Evolutionary conservation across 2,888 invertebrate species (phyloP), one percentile per base, ranked within the genome.

Genomic region (Lepidocyrtoides sp.): DNA sequence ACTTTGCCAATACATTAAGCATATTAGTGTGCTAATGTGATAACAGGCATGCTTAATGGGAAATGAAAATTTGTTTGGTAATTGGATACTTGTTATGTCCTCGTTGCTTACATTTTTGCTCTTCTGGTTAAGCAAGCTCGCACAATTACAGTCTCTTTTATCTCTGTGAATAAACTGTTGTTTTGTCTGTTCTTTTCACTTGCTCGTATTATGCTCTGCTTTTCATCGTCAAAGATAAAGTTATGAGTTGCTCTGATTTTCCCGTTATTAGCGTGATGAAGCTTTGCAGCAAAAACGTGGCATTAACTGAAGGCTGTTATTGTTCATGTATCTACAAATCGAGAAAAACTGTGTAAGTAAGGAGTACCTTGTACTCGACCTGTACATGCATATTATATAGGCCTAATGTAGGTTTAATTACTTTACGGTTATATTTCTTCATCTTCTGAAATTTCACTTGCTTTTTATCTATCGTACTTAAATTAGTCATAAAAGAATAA

Each of bases 71-170:
- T 72, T 82, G 81, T 69, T 81, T 82, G 51, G 88, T 88, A 88
- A 88, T 88, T 88, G 81, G 88, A 88, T 88, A 32, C 87, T 88
- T 79, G 69, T 88, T 88, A 81, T 82, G 88, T 88, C 63, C 66
- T 88, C 69, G 54, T 72, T 81, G 81, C 69, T 77, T 51, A 26
- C 23, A 36, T 87, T 57, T 69, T 23, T 29, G n/a, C n/a, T n/a
- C 57, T 57, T 32, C 54, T 3, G 81, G 81, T 57, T 32, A 57
- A 36, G 57, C 36, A 23, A n/a, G n/a, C n/a, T n/a, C n/a, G n/a
- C n/a, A n/a, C 23, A 75, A 23, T 75, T 75, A n/a, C n/a, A n/a
- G n/a, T n/a, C n/a, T n/a, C n/a, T n/a, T 75, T 23, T 48, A 26
- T 48, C 17, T 3, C 63, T 63, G 5, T 63, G 63, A 1, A 63